phyloP scores from a whole-genome alignment of 2,888 invertebrate genomes.

The Kryphioiulus occultus region DNA sequence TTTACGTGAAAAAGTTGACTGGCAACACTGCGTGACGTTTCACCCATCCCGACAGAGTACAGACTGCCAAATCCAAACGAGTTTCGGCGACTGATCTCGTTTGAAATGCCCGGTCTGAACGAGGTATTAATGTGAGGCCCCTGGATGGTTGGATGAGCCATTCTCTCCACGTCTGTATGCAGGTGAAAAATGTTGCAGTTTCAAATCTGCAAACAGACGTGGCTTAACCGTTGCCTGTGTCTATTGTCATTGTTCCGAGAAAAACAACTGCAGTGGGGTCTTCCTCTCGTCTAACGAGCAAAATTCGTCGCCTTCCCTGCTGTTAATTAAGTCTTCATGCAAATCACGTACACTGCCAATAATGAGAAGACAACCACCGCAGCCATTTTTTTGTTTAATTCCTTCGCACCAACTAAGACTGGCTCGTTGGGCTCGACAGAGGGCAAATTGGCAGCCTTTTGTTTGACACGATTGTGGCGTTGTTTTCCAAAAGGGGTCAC shows the following conservation, averaged over 20 bases:
- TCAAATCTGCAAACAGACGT: neutral
- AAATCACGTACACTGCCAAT: constrained; percentile 17
- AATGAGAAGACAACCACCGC: neutral
- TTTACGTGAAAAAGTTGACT: too few relatives aligned
- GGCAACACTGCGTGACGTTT: too few relatives aligned
- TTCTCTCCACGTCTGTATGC: neutral
- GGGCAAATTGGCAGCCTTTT: constrained; percentile 14
- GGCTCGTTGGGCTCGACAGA: neutral
- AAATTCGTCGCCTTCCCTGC: neutral
- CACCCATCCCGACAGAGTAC: too few relatives aligned
- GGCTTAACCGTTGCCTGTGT: neutral
- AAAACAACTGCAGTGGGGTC: constrained; percentile 19
- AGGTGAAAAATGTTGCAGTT: neutral
- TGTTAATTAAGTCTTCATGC: constrained; percentile 14
- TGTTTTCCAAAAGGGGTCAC: constrained; percentile 31
- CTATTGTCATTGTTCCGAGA: neutral
- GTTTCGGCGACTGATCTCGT: too few relatives aligned
- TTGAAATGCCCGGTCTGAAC: too few relatives aligned
- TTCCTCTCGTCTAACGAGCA: neutral
- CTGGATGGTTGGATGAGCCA: neutral
- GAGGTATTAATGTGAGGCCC: neutral
- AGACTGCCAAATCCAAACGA: too few relatives aligned
- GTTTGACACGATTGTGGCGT: neutral
- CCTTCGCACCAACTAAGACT: neutral
- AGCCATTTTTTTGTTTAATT: neutral